These are phyloP conservation scores for Meloe dianella DNA, from an alignment of 2,888 invertebrate genomes.

Conservation along the genomic window DNA sequence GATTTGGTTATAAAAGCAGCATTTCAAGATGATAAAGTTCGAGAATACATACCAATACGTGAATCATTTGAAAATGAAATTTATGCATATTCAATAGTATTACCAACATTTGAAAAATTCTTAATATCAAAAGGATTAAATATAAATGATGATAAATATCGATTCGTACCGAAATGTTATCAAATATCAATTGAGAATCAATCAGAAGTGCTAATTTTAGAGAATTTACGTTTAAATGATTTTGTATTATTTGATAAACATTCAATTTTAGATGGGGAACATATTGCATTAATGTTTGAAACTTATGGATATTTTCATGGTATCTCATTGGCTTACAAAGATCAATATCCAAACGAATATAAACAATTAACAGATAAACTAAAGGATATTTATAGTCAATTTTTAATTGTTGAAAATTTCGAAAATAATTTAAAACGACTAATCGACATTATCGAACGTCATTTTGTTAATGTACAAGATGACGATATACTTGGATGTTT, in stretches of 20 bases:
- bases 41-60: slow-evolving; percentile 19
- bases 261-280: slow-evolving; percentile 34
- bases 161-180: slow-evolving; percentile 24
- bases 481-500: background rate
- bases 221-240: slow-evolving; percentile 19
- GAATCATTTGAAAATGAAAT: slow-evolving; percentile 29
- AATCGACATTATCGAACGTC: background rate
- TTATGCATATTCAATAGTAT: slow-evolving; percentile 23
- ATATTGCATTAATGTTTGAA: slow-evolving; percentile 35
- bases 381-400: background rate
- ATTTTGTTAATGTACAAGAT: background rate
- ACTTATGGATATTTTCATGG: slow-evolving; percentile 43
- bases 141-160: background rate
- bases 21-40: slow-evolving; percentile 11
- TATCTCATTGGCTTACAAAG: slow-evolving; percentile 33
- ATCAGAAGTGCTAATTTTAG: slow-evolving; percentile 16
- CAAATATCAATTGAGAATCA: background rate
- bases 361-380: slow-evolving; percentile 12
- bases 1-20: slow-evolving; percentile 26
- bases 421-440: accelerated
- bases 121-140: slow-evolving; percentile 12
- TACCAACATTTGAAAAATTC: slow-evolving; percentile 21
- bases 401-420: background rate
- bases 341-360: slow-evolving; percentile 29
- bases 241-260: slow-evolving; percentile 22